Evolutionary conservation across 2,797 vertebrate species (phyloP), one percentile per base, ranked within the genome.

Genomic region (Poecilia picta): DNA sequence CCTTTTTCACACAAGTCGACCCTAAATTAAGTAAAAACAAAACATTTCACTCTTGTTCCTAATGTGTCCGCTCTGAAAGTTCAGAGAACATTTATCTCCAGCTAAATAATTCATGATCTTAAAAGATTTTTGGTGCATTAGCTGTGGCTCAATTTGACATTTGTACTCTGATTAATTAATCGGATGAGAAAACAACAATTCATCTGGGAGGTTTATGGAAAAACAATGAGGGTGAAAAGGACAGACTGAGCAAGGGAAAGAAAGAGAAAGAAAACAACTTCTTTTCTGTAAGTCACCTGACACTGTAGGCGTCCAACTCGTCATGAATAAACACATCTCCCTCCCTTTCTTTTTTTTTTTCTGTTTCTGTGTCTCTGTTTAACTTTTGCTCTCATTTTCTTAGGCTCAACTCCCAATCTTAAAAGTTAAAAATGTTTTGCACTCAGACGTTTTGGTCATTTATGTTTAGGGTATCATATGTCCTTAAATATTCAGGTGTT

Each of bases 261-360:
- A 82, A 59, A 57, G 72, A 83, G 77, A 80, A 59, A 83, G 78
- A 82, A 84, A 92, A 86, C 85, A 91, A 88, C 83, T 80, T 88
- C 84, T 91, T 94, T 93, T 91, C 92, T 93, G 90, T 89, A 91
- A 93, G 89, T 94, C 93, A 94, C 89, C 89, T 94, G 93, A 93
- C 90, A 81, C 83, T 89, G 89, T 81, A 89, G 91, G 93, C 87
- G 90, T 92, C 85, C 85, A 86, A 85, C 57, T 75, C 79, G 79
- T 81, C 85, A 78, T 76, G 86, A 93, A 89, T 87, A 88, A 93
- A 93, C 90, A 91, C 87, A 87, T 83, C 80, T 79, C 86, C 86
- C 84, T 81, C 83, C 18, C 82, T 53, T 20, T 33, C 71, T 25
- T 33, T 36, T 15, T 62, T 7, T 72, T 57, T n/a, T n/a, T n/a